These are phyloP conservation scores for Pandemis corylana DNA, from an alignment of 2,888 invertebrate species.

Conservation along the genomic window DNA sequence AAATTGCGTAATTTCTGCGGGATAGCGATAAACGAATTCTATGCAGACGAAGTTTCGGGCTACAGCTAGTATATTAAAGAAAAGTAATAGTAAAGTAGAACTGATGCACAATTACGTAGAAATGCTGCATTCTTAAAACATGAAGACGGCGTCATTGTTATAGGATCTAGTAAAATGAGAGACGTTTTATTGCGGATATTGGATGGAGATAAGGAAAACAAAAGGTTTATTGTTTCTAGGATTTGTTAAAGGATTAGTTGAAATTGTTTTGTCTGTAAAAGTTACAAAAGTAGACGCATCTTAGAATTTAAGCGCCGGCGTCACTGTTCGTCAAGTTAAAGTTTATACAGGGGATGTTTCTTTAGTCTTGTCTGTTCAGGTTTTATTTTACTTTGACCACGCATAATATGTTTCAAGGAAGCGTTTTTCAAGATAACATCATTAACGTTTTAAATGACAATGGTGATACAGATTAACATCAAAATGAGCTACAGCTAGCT, in stretches of 20 bases:
- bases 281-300: not conserved
- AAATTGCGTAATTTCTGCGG: no score
- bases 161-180: not conserved
- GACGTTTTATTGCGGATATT: constrained; percentile 3
- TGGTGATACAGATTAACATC: no score
- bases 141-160: not conserved
- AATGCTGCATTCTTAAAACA: not conserved
- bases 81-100: not conserved
- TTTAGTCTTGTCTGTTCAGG: no score
- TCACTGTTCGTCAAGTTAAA: no score
- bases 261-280: not conserved
- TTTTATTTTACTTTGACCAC: no score
- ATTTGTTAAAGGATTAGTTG: constrained; percentile 10
- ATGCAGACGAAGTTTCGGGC: no score
- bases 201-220: not conserved
- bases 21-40: no score
- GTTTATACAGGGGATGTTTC: no score
- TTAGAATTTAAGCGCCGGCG: constrained; percentile 16
- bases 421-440: no score
- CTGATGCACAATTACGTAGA: not conserved
- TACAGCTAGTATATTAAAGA: not conserved
- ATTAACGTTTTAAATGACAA: no score
- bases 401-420: no score
- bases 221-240: constrained; percentile 8
- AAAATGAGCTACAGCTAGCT: no score